Evolutionary conservation across 2,888 invertebrate genomes (phyloP), one percentile per base, ranked within the genome.

Genomic region (Stenoptilia bipunctidactyla): DNA sequence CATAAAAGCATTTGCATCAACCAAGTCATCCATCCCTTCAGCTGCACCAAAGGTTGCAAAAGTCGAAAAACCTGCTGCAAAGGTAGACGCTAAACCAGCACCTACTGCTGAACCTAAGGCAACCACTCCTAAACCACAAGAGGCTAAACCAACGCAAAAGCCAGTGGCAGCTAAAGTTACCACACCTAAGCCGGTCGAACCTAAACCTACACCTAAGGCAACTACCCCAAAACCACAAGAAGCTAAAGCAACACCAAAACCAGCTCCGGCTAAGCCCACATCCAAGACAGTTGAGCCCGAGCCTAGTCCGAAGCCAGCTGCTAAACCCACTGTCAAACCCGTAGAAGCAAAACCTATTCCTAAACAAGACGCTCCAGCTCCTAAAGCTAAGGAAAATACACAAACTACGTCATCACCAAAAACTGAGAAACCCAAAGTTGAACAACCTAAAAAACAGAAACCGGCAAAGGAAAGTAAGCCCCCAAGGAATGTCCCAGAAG

Each of bases 1-100:
- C 14, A 69, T 70, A 44, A 73, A 71, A 48, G 77, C 83, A 0
- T 83, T 73, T 45, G 47, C 52, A 45, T 58, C 65, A 10, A 59
- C 56, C 34, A 27, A 13, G 27, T 43, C 8, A 48, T n/a, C n/a
- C n/a, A n/a, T n/a, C n/a, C n/a, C n/a, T n/a, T n/a, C n/a, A n/a
- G n/a, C n/a, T n/a, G n/a, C n/a, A n/a, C 57, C 13, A 55, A 39
- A 56, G 52, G 5, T 45, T 40, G 27, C 46, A 36, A 42, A 50
- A 45, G 45, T 34, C 13, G 34, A 39, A 15, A 27, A 42, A 14
- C 46, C 45, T 5, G 34, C 38, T 30, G 45, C 44, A 15, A 51
- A 51, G 27, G 53, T 51, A 43, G 41, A 47, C 2, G 48, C 55
- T 12, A 58, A 58, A 48, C 49, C 41, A 39, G 27, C 1, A 49